Evolutionary conservation across 2,113 vertebrate genomes (phyloP), one percentile per base, ranked within the genome.

Genomic region (Reinhardtius hippoglossoides): DNA sequence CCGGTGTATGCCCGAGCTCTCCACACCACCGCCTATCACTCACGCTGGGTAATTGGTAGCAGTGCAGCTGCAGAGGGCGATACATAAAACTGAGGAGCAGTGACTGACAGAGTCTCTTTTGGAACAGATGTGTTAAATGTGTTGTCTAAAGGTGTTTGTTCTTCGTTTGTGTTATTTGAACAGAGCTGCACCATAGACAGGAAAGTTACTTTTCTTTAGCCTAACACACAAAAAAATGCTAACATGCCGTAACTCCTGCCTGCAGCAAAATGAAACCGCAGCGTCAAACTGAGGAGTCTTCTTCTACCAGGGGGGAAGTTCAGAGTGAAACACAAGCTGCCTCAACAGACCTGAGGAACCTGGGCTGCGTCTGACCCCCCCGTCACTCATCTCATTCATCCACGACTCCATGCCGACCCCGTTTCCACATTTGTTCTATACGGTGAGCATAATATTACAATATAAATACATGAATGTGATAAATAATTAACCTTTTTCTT

Each of bases 1-100:
- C 74, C 16, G 27, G 50, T 81, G 74, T 76, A 26, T 77, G 74
- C 57, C 61, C 50, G 31, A 65, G 68, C 83, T 82, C 71, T 83
- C 70, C 75, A 67, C 68, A 20, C 76, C 59, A 66, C 74, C 24
- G 7, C 62, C 88, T 21, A 90, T 93, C 90, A 89, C 83, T 93
- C 88, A 89, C 24, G 73, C 52, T 9, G 70, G 78, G 85, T 92
- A 94, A 94, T 93, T 93, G 92, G 88, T 76, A 54, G 71, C 58
- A 63, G 79, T 80, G 76, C 73, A 65, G 72, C 78, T 67, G 56
- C 64, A 50, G 60, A 81, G 52, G 54, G 23, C 48, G 26, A 67
- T 24, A 67, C 76, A 69, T 71, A 21, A 23, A 80, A 54, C 3
- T 26, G 46, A 76, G 62, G 70, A 31, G 37, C 58, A 0, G 5